These are phyloP conservation scores for Pteruthius melanotis DNA, from an alignment of 2,113 vertebrate genomes.

Conservation along the genomic window DNA sequence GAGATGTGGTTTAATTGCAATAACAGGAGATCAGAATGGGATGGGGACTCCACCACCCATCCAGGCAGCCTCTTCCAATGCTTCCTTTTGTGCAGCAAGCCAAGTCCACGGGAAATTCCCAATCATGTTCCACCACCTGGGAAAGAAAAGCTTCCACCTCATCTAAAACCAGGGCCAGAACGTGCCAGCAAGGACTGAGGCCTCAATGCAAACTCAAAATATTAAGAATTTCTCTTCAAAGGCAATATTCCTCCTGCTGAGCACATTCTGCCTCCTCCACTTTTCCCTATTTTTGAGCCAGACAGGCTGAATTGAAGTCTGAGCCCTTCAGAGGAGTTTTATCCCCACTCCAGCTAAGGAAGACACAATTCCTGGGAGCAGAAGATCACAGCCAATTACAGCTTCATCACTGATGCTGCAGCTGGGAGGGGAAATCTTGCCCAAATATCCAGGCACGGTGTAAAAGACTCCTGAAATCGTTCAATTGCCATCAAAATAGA, in stretches of 20 bases:
- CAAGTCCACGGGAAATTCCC: neutral
- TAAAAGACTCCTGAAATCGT: conserved; percentile 24
- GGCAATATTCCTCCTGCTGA: neutral
- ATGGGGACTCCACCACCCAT: neutral
- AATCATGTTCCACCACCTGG: neutral
- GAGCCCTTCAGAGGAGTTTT: conserved; percentile 26
- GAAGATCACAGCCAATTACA: conserved; percentile 51
- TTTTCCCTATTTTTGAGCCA: neutral
- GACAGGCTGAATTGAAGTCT: neutral
- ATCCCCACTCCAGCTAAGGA: neutral
- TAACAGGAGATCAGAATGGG: neutral
- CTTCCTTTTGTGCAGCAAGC: neutral
- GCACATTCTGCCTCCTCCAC: neutral
- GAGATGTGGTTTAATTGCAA: neutral
- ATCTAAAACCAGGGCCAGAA: neutral
- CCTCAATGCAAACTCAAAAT: neutral
- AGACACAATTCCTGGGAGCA: conserved; percentile 23
- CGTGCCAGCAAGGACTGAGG: neutral
- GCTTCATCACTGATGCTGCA: neutral
- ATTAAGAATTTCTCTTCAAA: neutral
- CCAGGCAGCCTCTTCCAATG: neutral
- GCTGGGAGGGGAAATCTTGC: neutral
- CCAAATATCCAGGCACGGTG: neutral
- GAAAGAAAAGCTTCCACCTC: neutral
- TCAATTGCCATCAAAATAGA: conserved; percentile 9